Conservation (phyloP, 2,113 vertebrate genomes). For the Odontesthes bonariensis region DNA sequence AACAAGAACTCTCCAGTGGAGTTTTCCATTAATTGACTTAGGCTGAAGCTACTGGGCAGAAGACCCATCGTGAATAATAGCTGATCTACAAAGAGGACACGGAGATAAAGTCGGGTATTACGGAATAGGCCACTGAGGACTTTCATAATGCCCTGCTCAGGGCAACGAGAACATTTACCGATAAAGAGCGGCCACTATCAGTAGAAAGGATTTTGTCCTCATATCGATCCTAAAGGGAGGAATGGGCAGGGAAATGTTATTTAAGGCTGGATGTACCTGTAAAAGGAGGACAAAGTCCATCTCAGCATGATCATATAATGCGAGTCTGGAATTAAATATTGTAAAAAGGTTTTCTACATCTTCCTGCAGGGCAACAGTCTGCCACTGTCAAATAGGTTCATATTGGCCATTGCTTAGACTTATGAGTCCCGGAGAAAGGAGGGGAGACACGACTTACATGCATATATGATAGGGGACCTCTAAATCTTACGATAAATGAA, state of each 20-base stretch:
- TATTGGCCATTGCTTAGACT: slow-evolving; percentile 33
- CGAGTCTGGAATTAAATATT: slow-evolving; percentile 22
- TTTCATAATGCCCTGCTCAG: neutral
- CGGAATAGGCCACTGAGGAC: neutral
- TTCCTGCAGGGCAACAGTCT: slow-evolving; percentile 23
- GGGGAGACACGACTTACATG: neutral
- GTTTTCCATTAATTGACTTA: neutral
- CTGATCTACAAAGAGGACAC: neutral
- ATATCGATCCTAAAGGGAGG: neutral
- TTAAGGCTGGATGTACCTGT: neutral
- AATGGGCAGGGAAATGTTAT: neutral
- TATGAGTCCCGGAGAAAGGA: slow-evolving; percentile 6
- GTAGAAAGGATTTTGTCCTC: neutral
- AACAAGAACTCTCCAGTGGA: neutral
- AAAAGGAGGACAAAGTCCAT: neutral
- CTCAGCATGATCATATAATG: neutral
- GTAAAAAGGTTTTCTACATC: slow-evolving; percentile 33
- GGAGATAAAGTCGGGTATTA: neutral
- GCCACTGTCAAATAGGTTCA: slow-evolving; percentile 30
- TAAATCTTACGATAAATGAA: too few species aligned
- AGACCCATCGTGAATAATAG: neutral
- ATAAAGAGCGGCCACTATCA: neutral
- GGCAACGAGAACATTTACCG: neutral
- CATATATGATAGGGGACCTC: neutral
- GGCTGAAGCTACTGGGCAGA: too few species aligned